These are phyloP conservation scores for Chaenodraco wilsoni DNA, from an alignment of 2,797 vertebrate species.

Conservation along the genomic window DNA sequence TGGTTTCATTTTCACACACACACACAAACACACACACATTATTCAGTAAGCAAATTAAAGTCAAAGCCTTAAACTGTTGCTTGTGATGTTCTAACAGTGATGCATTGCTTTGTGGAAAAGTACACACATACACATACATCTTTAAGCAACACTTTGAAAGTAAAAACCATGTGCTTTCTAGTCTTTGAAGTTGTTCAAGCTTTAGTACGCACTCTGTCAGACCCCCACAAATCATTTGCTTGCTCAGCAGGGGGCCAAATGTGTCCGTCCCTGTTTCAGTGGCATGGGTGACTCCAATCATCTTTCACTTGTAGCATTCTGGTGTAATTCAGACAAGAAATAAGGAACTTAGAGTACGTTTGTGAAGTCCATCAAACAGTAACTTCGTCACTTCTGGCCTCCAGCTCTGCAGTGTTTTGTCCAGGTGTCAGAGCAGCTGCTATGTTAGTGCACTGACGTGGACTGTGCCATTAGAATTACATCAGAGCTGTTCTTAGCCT, in stretches of 20 bases:
- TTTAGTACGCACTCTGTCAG: slow-evolving; percentile 28
- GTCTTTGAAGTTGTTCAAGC: slow-evolving; percentile 48
- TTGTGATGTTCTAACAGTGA: slow-evolving; percentile 27
- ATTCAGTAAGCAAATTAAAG: slow-evolving; percentile 40
- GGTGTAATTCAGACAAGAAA: slow-evolving; percentile 40
- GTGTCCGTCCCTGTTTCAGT: slow-evolving; percentile 49
- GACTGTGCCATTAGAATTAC: neutral
- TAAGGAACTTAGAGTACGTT: slow-evolving; percentile 16
- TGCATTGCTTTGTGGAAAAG: slow-evolving; percentile 9
- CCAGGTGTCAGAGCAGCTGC: slow-evolving; percentile 13
- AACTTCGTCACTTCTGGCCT: slow-evolving; percentile 26
- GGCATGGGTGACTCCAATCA: slow-evolving; percentile 53
- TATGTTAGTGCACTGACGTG: slow-evolving; percentile 17
- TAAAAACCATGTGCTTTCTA: slow-evolving; percentile 40
- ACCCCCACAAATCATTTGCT: slow-evolving; percentile 55
- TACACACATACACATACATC: slow-evolving; percentile 10
- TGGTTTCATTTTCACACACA: slow-evolving; percentile 18
- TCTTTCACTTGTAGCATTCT: slow-evolving; percentile 37
- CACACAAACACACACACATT: slow-evolving; percentile 29
- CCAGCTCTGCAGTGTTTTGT: slow-evolving; percentile 6
- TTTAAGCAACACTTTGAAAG: slow-evolving; percentile 47
- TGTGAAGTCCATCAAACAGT: slow-evolving; percentile 26
- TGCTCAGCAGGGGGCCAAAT: slow-evolving; percentile 46
- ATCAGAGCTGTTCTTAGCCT: slow-evolving; percentile 9
- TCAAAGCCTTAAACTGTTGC: slow-evolving; percentile 29